phyloP scores from a whole-genome alignment of 2,797 vertebrate genomes.

The Tragopan temminckii region DNA sequence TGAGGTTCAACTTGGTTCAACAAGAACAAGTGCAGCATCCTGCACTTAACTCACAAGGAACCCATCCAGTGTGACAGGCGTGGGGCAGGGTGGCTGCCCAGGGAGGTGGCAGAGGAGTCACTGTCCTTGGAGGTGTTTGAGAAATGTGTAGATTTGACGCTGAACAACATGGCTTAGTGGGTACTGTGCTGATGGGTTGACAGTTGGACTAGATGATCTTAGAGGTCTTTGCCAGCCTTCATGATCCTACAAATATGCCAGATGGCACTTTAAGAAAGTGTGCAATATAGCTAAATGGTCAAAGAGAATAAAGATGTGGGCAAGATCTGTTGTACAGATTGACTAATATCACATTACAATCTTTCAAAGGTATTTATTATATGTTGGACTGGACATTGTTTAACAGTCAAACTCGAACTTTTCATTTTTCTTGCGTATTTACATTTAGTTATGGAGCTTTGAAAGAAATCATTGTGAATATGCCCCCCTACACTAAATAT shows the following conservation, averaged over 20 bases:
- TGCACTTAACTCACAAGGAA: no score
- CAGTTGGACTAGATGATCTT: no score
- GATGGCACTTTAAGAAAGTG: rapidly evolving
- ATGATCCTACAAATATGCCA: background rate
- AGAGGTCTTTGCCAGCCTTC: no score
- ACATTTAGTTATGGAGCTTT: background rate
- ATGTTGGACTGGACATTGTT: background rate
- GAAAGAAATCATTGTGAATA: background rate
- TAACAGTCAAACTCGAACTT: background rate
- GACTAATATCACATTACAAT: background rate
- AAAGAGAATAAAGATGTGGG: background rate
- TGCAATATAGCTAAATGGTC: background rate
- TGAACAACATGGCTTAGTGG: no score
- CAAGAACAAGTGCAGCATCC: no score
- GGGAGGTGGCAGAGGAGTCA: no score
- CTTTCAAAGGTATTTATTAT: background rate
- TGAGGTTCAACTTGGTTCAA: no score
- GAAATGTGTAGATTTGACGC: no score
- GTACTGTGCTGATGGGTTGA: no score
- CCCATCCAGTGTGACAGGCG: no score
- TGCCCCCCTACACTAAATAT: rapidly evolving
- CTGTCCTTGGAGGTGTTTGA: no score
- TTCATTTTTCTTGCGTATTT: background rate
- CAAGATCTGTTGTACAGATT: background rate
- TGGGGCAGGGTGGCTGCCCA: no score